Evolutionary conservation across 2,888 invertebrate genomes (phyloP).

Genomic region (Brassicogethes aeneus): DNA sequence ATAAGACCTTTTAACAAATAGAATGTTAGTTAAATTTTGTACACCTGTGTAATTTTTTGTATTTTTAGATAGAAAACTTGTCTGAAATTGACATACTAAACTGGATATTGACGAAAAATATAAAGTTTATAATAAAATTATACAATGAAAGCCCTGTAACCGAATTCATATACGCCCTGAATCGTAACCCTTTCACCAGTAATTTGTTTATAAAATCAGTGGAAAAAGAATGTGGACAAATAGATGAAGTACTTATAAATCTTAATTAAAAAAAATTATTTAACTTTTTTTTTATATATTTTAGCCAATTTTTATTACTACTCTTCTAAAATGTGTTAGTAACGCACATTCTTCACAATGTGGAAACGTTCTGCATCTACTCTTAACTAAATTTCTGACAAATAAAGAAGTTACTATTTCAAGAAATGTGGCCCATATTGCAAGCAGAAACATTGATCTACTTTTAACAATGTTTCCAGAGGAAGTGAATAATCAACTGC

Average conservation of each 20-base stretch:
- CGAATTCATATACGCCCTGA: conserved; percentile 52
- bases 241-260: conserved; percentile 15
- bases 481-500: conserved; percentile 53
- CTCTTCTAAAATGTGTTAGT: conserved; percentile 55
- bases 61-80: conserved; percentile 54
- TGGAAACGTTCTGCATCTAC: conserved; percentile 55
- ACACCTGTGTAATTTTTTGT: too few relatives aligned
- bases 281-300: conserved; percentile 1
- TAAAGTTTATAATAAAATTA: conserved; percentile 56
- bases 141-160: conserved; percentile 57
- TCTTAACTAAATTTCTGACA: conserved; percentile 56
- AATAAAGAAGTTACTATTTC: conserved; percentile 59
- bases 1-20: too few relatives aligned
- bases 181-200: conserved; percentile 57
- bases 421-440: conserved; percentile 62
- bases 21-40: too few relatives aligned
- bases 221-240: conserved; percentile 38
- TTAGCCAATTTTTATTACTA: background rate
- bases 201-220: conserved; percentile 64
- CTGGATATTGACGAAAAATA: conserved; percentile 68
- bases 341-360: conserved; percentile 62
- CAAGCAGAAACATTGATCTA: conserved; percentile 58
- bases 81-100: conserved; percentile 63
- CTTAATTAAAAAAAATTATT: conserved; percentile 1
- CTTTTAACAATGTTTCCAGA: conserved; percentile 54